These are phyloP conservation scores for Cydia fagiglandana DNA, from an alignment of 1,140 invertebrate genomes.

Conservation along the genomic window DNA sequence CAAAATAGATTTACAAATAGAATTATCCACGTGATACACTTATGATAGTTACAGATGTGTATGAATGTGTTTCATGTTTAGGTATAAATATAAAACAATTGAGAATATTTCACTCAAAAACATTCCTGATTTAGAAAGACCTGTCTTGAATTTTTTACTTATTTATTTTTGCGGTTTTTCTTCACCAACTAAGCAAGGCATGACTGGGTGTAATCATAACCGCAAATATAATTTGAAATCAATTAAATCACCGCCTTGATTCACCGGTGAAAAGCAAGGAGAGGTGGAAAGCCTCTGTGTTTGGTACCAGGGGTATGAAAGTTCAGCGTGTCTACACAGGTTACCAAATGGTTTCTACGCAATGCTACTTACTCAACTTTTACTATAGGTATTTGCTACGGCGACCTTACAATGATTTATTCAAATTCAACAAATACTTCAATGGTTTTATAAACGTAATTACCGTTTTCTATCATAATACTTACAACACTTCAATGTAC, in stretches of 20 bases:
- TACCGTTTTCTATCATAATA: conserved; percentile 10
- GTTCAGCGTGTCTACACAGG: not conserved
- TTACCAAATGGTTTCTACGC: not conserved
- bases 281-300: not conserved
- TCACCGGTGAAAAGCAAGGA: not conserved
- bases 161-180: not conserved
- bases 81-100: not conserved
- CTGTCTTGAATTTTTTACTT: not conserved
- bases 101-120: not conserved
- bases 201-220: too few relatives aligned
- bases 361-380: conserved; percentile 16
- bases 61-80: conserved; percentile 4
- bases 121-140: not conserved
- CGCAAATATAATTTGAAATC: not conserved
- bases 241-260: not conserved
- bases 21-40: conserved; percentile 4
- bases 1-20: conserved; percentile 31
- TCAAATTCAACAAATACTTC: not conserved
- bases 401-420: not conserved
- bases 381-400: conserved; percentile 20
- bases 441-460: not conserved
- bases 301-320: not conserved
- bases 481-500: conserved; percentile 9
- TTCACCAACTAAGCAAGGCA: not conserved
- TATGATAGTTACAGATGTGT: not conserved